A percentile compares a stretch with the other conserved stretches of the same genome.
Conservation (phyloP, 2,113 vertebrate species). For the Chinchilla lanigera region DNA sequence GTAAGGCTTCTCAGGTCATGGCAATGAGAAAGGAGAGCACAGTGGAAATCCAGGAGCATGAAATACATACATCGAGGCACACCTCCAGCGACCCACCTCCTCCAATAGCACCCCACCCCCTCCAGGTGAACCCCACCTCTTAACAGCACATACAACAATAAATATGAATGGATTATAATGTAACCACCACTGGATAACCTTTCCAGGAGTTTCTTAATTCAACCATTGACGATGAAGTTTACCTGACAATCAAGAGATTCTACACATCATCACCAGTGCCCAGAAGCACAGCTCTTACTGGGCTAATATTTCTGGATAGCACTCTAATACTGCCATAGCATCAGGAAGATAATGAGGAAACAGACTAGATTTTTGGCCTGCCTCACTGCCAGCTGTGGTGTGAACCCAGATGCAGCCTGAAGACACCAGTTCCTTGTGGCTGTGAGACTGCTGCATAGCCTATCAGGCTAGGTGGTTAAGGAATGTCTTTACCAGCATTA, state of each 20-base stretch:
- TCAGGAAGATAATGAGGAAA: neutral
- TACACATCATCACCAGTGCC: neutral
- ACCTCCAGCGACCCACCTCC: neutral
- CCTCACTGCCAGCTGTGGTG: neutral
- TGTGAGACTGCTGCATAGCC: neutral
- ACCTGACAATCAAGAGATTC: neutral
- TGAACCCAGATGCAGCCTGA: too few species aligned
- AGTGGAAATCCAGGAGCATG: neutral
- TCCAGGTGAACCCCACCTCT: neutral
- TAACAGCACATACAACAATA: neutral
- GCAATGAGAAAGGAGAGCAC: neutral
- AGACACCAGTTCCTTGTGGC: neutral
- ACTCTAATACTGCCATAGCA: neutral
- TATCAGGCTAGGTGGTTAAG: neutral
- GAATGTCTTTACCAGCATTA: neutral
- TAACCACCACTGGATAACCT: neutral
- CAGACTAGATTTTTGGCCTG: neutral
- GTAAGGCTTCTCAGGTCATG: neutral
- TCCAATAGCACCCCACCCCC: neutral
- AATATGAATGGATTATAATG: neutral
- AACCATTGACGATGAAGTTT: neutral
- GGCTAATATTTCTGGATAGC: neutral
- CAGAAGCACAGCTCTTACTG: neutral
- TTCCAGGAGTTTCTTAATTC: neutral
- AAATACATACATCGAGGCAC: neutral